Percentiles rank a stretch among this genome's conserved stretches.
phyloP scores from a whole-genome alignment of 2,113 vertebrate species.

The Sceloporus tristichus region DNA sequence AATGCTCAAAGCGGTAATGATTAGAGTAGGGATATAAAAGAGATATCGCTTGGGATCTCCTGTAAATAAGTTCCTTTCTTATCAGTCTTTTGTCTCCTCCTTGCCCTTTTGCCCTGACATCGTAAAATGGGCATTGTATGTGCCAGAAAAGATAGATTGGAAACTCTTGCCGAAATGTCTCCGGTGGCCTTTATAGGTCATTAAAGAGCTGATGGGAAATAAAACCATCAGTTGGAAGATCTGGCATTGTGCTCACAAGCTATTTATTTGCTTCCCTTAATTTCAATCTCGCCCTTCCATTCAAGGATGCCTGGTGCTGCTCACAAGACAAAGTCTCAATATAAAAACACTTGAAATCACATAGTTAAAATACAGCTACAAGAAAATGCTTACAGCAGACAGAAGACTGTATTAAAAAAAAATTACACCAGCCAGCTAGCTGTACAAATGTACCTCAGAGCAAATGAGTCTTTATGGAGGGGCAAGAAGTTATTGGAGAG shows the following conservation, averaged over 20 bases:
- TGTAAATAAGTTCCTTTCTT: background rate
- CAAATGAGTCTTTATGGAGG: background rate
- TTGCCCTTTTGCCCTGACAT: background rate
- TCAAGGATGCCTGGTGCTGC: background rate
- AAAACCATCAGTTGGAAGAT: background rate
- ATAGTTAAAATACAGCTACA: background rate
- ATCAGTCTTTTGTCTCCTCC: background rate
- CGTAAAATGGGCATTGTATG: background rate
- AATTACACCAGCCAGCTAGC: background rate
- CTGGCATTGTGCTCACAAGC: background rate
- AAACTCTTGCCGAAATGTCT: background rate
- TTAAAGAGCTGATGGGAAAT: background rate
- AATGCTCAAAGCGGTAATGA: background rate
- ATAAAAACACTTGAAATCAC: background rate
- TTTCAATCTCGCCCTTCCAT: background rate
- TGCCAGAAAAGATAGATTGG: background rate
- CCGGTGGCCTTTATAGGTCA: background rate
- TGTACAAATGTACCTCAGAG: background rate
- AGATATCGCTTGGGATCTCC: background rate
- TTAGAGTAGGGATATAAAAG: background rate
- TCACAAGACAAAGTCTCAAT: background rate
- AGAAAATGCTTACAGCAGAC: background rate
- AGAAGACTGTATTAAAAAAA: background rate
- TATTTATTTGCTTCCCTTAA: background rate
- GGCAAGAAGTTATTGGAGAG: background rate